phyloP scores from a whole-genome alignment of 2,113 vertebrate species.

The Butorides virescens region DNA sequence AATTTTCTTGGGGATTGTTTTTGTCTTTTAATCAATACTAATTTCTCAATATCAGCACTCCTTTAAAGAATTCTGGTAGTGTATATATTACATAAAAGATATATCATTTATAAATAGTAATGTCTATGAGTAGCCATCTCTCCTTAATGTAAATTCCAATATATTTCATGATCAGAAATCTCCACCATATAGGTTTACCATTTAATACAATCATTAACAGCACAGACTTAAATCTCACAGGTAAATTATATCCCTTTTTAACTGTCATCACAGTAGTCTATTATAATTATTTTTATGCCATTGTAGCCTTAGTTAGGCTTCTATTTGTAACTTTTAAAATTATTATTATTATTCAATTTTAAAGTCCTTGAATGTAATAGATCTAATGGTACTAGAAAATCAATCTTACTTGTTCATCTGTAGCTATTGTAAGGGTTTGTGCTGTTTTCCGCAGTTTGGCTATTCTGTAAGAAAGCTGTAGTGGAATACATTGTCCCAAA shows the following conservation, averaged over 20 bases:
- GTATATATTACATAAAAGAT: not conserved
- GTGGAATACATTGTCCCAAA: not conserved
- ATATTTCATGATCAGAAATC: not conserved
- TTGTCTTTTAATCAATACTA: constrained; percentile 4
- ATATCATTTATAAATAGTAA: not conserved
- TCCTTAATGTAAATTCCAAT: not conserved
- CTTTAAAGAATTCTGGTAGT: not conserved
- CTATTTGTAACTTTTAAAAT: not conserved
- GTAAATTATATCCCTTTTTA: not conserved
- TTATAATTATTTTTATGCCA: not conserved
- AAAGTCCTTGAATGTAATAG: not conserved
- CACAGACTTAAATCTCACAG: not conserved
- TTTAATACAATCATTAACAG: not conserved
- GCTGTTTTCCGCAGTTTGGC: not conserved
- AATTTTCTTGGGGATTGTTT: not conserved
- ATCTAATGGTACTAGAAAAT: not conserved
- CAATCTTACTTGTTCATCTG: not conserved
- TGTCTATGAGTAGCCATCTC: not conserved
- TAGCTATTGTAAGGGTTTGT: not conserved
- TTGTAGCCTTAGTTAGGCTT: not conserved
- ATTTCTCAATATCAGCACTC: not conserved
- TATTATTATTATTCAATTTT: not conserved
- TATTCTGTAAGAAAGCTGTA: not conserved
- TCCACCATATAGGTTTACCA: not conserved
- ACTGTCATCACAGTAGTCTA: not conserved